Percentiles rank a stretch among this genome's conserved stretches.
These are phyloP conservation scores for Gonioctena quinquepunctata DNA, from an alignment of 1,140 invertebrate species.

Conservation along the genomic window DNA sequence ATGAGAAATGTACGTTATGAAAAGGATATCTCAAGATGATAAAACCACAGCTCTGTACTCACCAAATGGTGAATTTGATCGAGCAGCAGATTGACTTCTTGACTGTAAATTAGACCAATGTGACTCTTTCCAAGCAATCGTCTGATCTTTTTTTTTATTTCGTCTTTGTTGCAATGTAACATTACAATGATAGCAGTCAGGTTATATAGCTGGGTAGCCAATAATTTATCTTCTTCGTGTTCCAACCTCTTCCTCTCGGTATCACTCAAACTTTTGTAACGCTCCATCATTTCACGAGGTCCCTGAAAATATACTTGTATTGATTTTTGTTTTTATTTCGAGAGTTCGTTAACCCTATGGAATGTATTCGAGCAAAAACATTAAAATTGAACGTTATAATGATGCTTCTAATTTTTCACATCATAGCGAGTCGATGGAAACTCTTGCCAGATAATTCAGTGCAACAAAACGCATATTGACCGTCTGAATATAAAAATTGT, in stretches of 20 bases:
- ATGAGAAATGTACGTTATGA: too few relatives aligned
- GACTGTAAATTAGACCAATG: slow-evolving; percentile 95
- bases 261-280: slow-evolving; percentile 92
- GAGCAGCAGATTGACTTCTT: slow-evolving; percentile 94
- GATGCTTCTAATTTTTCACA: too few relatives aligned
- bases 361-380: not conserved
- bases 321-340: too few relatives aligned
- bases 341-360: too few relatives aligned
- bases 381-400: not conserved
- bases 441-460: too few relatives aligned
- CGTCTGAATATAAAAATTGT: too few relatives aligned
- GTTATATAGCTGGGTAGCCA: slow-evolving; percentile 96
- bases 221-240: slow-evolving; percentile 95
- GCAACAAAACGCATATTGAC: too few relatives aligned
- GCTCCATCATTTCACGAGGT: slow-evolving; percentile 98
- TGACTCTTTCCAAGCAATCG: slow-evolving; percentile 96
- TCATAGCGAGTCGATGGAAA: too few relatives aligned
- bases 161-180: slow-evolving; percentile 84
- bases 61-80: slow-evolving; percentile 95
- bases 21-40: too few relatives aligned
- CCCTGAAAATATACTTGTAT: slow-evolving; percentile 64
- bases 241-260: slow-evolving; percentile 94
- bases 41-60: too few relatives aligned
- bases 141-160: slow-evolving; percentile 90
- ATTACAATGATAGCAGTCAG: slow-evolving; percentile 95